Evolutionary conservation across 2,888 invertebrate species (phyloP).

Genomic region (Apodemia mormo): DNA sequence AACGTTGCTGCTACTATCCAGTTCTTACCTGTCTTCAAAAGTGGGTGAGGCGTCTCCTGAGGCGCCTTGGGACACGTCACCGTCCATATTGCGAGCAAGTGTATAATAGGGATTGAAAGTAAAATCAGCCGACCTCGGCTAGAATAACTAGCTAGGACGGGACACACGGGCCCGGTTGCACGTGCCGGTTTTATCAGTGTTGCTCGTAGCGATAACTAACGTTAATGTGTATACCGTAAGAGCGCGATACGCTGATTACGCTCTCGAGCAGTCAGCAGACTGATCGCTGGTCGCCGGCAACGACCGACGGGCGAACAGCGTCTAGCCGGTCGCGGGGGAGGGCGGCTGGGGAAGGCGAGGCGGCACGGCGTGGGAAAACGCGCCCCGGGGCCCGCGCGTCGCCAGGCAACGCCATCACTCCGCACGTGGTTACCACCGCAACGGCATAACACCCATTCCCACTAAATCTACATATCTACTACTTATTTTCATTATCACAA

Average conservation of each 20-base stretch:
- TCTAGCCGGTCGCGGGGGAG: constrained; percentile 23
- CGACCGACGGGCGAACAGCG: not conserved
- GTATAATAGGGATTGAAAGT: not conserved
- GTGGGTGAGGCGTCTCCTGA: constrained; percentile 66
- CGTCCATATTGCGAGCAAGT: constrained; percentile 53
- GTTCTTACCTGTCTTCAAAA: constrained; percentile 67
- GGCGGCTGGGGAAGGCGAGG: constrained; percentile 33
- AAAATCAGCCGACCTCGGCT: too few species aligned
- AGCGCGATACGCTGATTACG: not conserved
- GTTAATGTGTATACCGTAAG: not conserved
- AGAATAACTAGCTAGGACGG: too few species aligned
- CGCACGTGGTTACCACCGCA: constrained; percentile 60
- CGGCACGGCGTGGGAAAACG: constrained; percentile 50
- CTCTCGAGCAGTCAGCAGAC: not conserved
- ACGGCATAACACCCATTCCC: constrained; percentile 35
- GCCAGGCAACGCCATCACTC: constrained; percentile 42
- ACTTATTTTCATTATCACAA: too few species aligned
- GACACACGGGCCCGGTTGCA: too few species aligned
- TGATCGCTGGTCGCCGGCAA: constrained; percentile 27
- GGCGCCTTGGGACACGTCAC: constrained; percentile 62
- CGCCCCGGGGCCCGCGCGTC: constrained; percentile 52
- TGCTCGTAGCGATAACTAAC: not conserved
- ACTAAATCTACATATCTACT: not conserved
- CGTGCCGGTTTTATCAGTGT: not conserved
- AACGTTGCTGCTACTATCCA: not conserved